Percentiles rank a stretch among this genome's conserved stretches.
Conservation (phyloP, 37 sponge, comb jelly and placozoan species). For the Sycon ciliatum region DNA sequence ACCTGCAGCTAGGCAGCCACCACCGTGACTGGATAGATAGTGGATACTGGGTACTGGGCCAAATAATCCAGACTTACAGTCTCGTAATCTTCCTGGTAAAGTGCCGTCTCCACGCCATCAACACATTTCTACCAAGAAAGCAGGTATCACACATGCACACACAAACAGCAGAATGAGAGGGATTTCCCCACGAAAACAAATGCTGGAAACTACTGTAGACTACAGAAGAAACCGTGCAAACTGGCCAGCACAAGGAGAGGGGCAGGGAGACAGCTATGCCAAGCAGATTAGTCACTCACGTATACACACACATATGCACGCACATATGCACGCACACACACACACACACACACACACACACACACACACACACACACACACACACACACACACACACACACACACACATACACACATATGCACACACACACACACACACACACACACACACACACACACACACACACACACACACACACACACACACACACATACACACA, state of each 20-base stretch:
- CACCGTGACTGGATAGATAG: no score
- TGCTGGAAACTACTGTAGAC: no score
- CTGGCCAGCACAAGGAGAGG: no score
- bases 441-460: background rate
- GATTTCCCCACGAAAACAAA: no score
- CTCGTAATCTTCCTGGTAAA: slow-evolving; percentile 62
- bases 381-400: slow-evolving; percentile 12
- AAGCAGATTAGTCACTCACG: background rate
- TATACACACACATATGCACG: background rate
- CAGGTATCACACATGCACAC: background rate
- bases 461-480: slow-evolving; percentile 5
- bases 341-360: slow-evolving; percentile 12
- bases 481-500: background rate
- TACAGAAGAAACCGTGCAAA: no score
- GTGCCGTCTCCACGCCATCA: slow-evolving; percentile 70
- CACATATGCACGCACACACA: background rate
- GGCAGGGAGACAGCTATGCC: no score
- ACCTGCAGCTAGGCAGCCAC: no score
- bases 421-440: background rate
- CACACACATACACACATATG: background rate
- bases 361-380: slow-evolving; percentile 22
- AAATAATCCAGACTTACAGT: no score
- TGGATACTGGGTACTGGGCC: no score
- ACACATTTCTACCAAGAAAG: slow-evolving; percentile 63
- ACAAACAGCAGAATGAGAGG: no score